Evolutionary conservation across 2,888 invertebrate species (phyloP), one percentile per base, ranked within the genome.

Genomic region (Aphrophora alni): DNA sequence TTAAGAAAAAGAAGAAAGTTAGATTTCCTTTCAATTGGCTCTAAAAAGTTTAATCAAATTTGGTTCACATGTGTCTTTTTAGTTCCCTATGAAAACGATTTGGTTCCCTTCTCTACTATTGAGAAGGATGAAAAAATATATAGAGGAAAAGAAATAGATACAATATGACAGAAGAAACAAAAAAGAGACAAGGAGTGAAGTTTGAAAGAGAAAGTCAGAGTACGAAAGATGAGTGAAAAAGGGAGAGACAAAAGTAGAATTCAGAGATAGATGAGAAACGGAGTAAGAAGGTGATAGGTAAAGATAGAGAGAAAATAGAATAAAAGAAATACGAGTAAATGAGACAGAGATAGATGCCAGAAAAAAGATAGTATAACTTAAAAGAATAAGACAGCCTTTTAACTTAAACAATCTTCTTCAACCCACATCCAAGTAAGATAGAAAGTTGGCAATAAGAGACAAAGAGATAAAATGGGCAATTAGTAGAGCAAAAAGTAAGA

Each of bases 291-390:
- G 68, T 7, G 68, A 68, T 4, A 68, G 68, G 12, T 4, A 68
- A 14, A 68, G 68, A 68, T 4, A 68, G 68, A 68, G 68, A 68
- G 68, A 68, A 14, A 68, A 14, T 7, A 14, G 12, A 14, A 68
- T 4, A 68, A 14, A 68, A 14, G 12, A 14, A 68, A 14, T 7
- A 14, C 4, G 68, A 68, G 68, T 7, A 14, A 68, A 14, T 7
- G 68, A 68, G 68, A 68, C 5, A 68, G 68, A 68, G 68, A 78
- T 79, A 76, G 79, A 82, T 70, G 71, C 68, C 59, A 28, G 33
- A 51, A 26, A 68, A 38, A 8, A 51, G 74, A 33, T 26, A 80
- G 24, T n/a, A n/a, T n/a, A n/a, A n/a, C n/a, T n/a, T n/a, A n/a
- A n/a, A n/a, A n/a, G n/a, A n/a, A n/a, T n/a, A n/a, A n/a, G n/a